These are phyloP conservation scores for Pristis pectinata DNA, from an alignment of 2,797 vertebrate genomes.

Conservation along the genomic window DNA sequence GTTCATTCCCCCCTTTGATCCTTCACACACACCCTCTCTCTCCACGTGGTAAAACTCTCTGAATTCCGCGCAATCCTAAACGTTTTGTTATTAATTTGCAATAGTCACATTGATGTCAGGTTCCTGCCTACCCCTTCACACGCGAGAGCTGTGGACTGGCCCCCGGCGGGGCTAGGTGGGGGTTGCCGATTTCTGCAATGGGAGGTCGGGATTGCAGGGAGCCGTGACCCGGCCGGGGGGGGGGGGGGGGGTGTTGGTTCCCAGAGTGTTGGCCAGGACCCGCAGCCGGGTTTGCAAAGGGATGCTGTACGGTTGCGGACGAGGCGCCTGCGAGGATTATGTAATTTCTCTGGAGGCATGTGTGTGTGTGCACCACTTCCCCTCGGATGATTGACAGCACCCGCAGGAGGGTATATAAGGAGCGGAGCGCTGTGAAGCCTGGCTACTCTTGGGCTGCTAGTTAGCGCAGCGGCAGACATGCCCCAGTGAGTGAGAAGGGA, in stretches of 20 bases:
- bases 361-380: constrained; percentile 50
- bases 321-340: constrained; percentile 52
- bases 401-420: constrained; percentile 62
- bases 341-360: constrained; percentile 60
- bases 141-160: background rate
- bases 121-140: background rate
- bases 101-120: background rate
- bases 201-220: background rate
- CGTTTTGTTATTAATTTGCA: background rate
- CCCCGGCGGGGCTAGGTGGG: background rate
- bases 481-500: background rate
- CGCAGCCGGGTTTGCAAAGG: constrained; percentile 36
- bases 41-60: background rate
- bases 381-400: constrained; percentile 64
- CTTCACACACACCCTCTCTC: too few species aligned
- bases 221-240: background rate
- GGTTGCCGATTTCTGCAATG: background rate
- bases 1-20: too few species aligned
- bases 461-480: background rate
- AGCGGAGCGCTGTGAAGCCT: constrained; percentile 44
- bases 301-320: constrained; percentile 40
- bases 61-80: background rate
- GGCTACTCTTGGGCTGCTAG: background rate
- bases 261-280: too few species aligned
- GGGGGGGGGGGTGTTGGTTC: too few species aligned